Base-by-base conservation (phyloP, 1,140 invertebrate species). In the Dendroctonus ponderosae region DNA sequence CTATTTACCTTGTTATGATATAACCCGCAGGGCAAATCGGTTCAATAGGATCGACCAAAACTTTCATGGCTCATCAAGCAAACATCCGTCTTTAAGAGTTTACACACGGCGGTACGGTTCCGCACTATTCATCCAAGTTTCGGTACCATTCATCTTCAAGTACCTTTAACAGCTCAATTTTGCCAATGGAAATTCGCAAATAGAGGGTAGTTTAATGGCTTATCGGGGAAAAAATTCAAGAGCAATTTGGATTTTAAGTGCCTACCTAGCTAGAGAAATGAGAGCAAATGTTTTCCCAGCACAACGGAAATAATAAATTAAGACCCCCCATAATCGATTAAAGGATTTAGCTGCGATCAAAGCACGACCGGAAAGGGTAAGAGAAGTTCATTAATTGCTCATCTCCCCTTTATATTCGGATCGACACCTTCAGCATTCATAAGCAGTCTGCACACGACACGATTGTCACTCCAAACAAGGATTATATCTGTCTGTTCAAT, bases 351-450 rank as follows among this genome's bases (percentile, higher is more conserved):
- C 9, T 40, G 38, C 46, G 54, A 54, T 67, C 50, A 67, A 59
- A 61, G 53, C 46, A 52, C 48, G 56, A 26, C 54, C 44, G 53
- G 53, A 44, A 66, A 66, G 64, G 63, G 64, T 66, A 56, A 49
- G 50, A 26, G 63, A 71, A 67, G 63, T 71, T 67, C 63, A 69
- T 67, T 71, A 71, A 71, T 70, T 71, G 68, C 68, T 69, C 70
- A 71, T 71, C 70, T 64, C 63, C 70, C 67, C 67, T 71, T 69
- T 62, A 71, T 67, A 57, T 71, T 56, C 51, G 68, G 57, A 71
- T 68, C 58, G 66, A 68, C 60, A 68, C 66, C 66, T 68, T 63
- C 54, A 52, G 59, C 66, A 68, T 68, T 68, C 53, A 68, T 68
- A 63, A 63, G 61, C 56, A 56, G 52, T 62, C 66, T 68, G 66